Percentiles rank a stretch among this genome's conserved stretches.
Conservation (phyloP, 2,113 vertebrate genomes). For the Jacana jacana region DNA sequence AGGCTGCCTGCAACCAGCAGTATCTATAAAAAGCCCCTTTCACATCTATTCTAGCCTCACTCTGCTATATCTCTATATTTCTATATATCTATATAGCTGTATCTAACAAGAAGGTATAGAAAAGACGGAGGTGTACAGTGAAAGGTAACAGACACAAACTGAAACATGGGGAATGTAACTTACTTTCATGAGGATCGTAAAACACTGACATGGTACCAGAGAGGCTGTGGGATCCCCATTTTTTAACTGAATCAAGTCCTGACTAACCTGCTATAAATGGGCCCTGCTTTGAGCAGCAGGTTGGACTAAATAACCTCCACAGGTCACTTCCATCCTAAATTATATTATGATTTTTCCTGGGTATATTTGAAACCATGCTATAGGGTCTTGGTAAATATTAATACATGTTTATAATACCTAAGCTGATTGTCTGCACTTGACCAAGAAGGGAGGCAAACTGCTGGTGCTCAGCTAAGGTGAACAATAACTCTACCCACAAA, state of each 20-base stretch:
- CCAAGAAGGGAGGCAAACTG: neutral
- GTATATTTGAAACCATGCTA: neutral
- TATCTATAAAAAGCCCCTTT: neutral
- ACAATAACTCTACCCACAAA: neutral
- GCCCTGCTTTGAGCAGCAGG: neutral
- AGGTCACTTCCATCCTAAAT: neutral
- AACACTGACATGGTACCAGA: neutral
- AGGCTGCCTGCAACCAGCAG: neutral
- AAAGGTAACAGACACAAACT: neutral
- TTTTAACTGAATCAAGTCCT: neutral
- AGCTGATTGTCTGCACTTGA: neutral
- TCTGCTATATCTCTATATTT: neutral
- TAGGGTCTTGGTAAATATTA: neutral
- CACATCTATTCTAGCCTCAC: neutral
- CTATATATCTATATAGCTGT: neutral
- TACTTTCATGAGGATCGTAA: neutral
- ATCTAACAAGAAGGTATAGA: neutral
- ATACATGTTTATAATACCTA: neutral
- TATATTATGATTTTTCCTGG: neutral
- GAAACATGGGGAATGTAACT: neutral
- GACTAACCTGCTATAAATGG: neutral
- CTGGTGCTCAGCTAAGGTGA: neutral
- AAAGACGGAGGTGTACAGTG: neutral
- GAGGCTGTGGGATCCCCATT: neutral
- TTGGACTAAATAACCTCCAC: neutral